phyloP scores from a whole-genome alignment of 1,140 invertebrate species.

The Charaxes varanes region DNA sequence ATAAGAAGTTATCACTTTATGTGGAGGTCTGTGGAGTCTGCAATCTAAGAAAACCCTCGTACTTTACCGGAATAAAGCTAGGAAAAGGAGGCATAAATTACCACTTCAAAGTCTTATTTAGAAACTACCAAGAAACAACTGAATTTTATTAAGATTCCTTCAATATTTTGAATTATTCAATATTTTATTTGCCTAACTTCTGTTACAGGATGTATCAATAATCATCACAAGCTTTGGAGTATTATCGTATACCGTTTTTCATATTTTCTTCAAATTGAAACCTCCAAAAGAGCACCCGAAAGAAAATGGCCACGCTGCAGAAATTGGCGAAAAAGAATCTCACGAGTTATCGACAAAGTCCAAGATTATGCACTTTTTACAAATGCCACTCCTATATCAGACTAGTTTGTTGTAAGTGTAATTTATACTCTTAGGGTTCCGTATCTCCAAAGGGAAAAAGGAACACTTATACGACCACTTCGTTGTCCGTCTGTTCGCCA shows the following conservation, averaged over 20 bases:
- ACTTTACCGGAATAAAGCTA: no score
- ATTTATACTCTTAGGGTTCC: no score
- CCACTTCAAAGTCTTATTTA: no score
- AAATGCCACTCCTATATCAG: constrained; percentile 73
- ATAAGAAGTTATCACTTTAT: no score
- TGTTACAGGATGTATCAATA: constrained; percentile 74
- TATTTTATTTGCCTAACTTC: no score
- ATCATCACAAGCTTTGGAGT: constrained; percentile 72
- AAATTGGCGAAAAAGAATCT: constrained; percentile 33
- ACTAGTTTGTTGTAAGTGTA: constrained; percentile 74
- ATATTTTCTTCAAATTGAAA: constrained; percentile 56
- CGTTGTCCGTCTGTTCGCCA: not conserved
- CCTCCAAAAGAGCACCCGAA: constrained; percentile 24
- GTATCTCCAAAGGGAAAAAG: not conserved
- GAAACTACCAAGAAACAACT: no score
- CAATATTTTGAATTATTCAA: no score
- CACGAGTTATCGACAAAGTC: constrained; percentile 34
- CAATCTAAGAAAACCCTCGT: no score
- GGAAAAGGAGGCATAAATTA: no score
- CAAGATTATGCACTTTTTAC: constrained; percentile 69
- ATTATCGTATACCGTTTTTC: constrained; percentile 64
- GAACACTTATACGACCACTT: not conserved
- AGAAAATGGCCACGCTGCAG: constrained; percentile 21
- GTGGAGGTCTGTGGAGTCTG: no score
- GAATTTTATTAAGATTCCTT: no score